Percentiles rank a stretch among this genome's conserved stretches.
These are phyloP conservation scores for Eupristina koningsbergeri DNA, from an alignment of 1,140 invertebrate genomes.

Conservation along the genomic window DNA sequence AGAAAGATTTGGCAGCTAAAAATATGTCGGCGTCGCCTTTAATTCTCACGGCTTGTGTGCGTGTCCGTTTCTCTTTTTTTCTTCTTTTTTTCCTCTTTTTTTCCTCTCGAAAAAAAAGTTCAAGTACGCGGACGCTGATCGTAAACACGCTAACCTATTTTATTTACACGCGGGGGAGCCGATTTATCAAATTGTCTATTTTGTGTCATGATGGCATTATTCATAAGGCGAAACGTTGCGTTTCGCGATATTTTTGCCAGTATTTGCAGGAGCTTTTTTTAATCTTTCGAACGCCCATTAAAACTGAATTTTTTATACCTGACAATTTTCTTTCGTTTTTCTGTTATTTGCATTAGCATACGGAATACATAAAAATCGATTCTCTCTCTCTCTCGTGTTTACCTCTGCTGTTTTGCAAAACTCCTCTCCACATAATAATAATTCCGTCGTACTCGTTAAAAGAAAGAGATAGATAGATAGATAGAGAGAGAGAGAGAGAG, in stretches of 20 bases:
- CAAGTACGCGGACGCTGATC: not conserved
- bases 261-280: not conserved
- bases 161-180: not conserved
- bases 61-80: too few relatives aligned
- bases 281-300: not conserved
- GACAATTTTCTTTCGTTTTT: slow-evolving; percentile 5
- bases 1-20: slow-evolving; percentile 24
- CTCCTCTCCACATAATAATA: not conserved
- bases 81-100: too few relatives aligned
- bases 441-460: not conserved
- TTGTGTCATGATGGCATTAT: not conserved
- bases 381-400: not conserved
- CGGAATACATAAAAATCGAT: not conserved
- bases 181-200: not conserved
- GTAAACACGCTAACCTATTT: slow-evolving; percentile 26
- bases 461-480: too few relatives aligned
- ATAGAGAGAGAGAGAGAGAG: too few relatives aligned
- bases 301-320: not conserved
- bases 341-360: not conserved
- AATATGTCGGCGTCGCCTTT: slow-evolving; percentile 12
- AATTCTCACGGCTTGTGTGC: not conserved
- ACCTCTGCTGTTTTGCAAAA: not conserved
- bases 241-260: too few relatives aligned
- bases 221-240: too few relatives aligned
- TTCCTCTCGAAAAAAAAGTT: slow-evolving; percentile 12